Evolutionary conservation across 64 coral and sea anemone genomes (phyloP), one percentile per base, ranked within the genome.

Genomic region (Dendronephthya gigantea): DNA sequence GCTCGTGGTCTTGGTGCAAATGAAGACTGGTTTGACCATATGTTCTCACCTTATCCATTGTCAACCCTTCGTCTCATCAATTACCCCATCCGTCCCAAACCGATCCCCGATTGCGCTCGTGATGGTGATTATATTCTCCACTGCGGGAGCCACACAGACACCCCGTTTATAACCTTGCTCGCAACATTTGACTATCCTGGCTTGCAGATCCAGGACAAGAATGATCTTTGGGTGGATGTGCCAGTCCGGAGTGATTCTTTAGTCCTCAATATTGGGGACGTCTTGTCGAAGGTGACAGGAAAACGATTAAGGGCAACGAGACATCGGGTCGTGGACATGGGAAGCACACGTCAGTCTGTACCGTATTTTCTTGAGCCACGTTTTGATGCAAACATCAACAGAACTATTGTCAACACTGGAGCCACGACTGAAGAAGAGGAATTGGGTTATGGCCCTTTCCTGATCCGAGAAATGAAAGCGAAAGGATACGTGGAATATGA

Each of bases 311-410:
- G 83, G 40, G 90, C 90, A 9, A 87, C 76, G 50, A 58, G 66
- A 33, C 90, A 91, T 87, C 84, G 90, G 15, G 90, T 87, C 23
- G 85, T 91, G 22, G 90, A 87, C 40, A 2, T 91, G 0, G 85
- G 75, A 35, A n/a, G 29, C 37, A 35, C 65, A 28, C 90, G 84
- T 1, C 82, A 72, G 28, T 91, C 90, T 83, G 84, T 83, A 52
- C 69, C 90, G 32, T 91, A 86, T 45, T 91, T 91, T 65, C 37
- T 91, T 19, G 90, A 91, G 37, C 90, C 84, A 66, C 85, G 81
- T 87, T 91, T 86, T 82, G 83, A 87, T 83, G 81, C 74, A 25
- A 84, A 91, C 50, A 91, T 91, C 15, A 75, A 76, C 37, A 87
- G 82, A 36, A 7, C 12, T 39, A 79, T 79, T 79, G 27, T 79